phyloP scores from a whole-genome alignment of 2,113 vertebrate species.

The Rafetus swinhoei region DNA sequence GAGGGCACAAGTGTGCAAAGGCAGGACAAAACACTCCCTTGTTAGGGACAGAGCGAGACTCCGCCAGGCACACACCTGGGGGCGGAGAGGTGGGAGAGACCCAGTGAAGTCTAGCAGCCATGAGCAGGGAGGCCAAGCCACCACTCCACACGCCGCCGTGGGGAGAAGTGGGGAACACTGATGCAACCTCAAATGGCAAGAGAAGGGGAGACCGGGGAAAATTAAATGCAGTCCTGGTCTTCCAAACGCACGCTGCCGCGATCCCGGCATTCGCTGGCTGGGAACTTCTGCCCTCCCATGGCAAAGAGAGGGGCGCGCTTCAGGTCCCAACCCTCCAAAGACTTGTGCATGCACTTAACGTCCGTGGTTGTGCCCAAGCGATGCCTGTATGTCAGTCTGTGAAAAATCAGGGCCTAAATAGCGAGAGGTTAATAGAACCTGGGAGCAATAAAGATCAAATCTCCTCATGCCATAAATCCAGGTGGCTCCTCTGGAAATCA shows the following conservation, averaged over 20 bases:
- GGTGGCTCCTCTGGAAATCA: slow-evolving; percentile 11
- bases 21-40: neutral
- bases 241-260: neutral
- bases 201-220: neutral
- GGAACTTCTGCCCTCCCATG: neutral
- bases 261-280: neutral
- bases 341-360: neutral
- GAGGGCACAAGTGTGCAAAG: neutral
- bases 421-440: slow-evolving; percentile 67
- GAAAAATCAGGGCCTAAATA: slow-evolving; percentile 25
- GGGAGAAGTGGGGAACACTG: fast-evolving
- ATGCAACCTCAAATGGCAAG: neutral
- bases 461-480: slow-evolving; percentile 45
- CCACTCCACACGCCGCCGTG: fast-evolving
- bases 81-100: neutral
- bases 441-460: slow-evolving; percentile 60
- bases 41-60: neutral
- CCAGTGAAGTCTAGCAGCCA: neutral
- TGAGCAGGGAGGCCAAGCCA: neutral
- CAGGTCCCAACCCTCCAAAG: neutral
- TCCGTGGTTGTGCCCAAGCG: neutral
- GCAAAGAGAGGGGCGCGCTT: neutral
- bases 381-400: neutral
- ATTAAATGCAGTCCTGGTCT: slow-evolving; percentile 10
- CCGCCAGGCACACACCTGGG: neutral